Evolutionary conservation across 2,888 invertebrate species (phyloP).

Genomic region (Brenthis ino): DNA sequence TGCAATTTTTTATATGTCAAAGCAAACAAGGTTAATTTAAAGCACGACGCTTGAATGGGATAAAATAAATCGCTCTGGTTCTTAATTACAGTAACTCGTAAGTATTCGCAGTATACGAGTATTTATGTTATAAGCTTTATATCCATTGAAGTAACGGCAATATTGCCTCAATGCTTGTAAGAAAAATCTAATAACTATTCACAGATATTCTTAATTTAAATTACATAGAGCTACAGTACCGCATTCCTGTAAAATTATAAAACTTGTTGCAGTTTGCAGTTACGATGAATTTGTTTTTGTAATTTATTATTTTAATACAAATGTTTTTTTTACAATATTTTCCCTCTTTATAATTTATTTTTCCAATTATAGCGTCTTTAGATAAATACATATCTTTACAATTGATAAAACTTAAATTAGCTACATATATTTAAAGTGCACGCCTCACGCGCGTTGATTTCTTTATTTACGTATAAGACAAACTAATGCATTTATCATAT

Average conservation of each 20-base stretch:
- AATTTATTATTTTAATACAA: too few species aligned
- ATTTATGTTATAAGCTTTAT: background rate
- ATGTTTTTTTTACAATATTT: too few species aligned
- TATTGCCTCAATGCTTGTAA: background rate
- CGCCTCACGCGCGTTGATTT: conserved; percentile 3
- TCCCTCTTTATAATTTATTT: too few species aligned
- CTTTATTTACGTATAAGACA: conserved; percentile 1
- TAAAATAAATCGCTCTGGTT: conserved; percentile 6
- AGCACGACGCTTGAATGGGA: background rate
- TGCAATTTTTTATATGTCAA: conserved; percentile 8
- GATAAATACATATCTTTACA: too few species aligned
- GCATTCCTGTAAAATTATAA: background rate
- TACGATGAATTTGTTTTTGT: too few species aligned
- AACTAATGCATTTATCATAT: too few species aligned
- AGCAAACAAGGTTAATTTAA: conserved; percentile 12
- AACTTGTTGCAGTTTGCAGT: too few species aligned
- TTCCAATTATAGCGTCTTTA: too few species aligned
- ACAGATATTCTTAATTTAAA: background rate
- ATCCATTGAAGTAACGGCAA: background rate
- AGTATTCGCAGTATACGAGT: background rate
- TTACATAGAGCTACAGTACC: conserved; percentile 5
- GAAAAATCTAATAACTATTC: background rate
- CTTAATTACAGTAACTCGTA: conserved; percentile 14
- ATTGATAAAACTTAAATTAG: too few species aligned
- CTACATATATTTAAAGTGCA: background rate